Conservation (phyloP, 2,797 vertebrate genomes). For the Pogonophryne albipinna region DNA sequence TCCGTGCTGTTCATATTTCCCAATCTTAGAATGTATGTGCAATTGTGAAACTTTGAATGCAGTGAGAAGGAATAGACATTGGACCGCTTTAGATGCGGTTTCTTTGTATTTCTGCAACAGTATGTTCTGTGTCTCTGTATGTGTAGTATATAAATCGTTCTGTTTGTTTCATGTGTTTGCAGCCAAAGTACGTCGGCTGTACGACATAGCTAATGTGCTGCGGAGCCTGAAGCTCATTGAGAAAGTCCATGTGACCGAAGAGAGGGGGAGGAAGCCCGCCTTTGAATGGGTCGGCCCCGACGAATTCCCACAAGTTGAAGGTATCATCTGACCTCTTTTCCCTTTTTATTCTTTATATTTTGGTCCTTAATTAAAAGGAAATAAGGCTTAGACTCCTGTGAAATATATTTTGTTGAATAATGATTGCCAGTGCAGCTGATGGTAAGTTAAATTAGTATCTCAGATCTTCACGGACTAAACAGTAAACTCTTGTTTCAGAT, state of each 20-base stretch:
- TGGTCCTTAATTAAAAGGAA: background rate
- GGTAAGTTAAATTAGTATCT: background rate
- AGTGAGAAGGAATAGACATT: background rate
- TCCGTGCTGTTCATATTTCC: no score
- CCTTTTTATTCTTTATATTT: background rate
- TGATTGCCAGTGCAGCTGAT: background rate
- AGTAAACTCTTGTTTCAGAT: conserved; percentile 54
- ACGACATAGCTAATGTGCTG: conserved; percentile 97
- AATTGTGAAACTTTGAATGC: background rate
- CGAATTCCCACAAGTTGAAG: conserved; percentile 83
- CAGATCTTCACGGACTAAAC: background rate
- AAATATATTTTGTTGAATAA: background rate
- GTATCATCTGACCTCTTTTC: conserved; percentile 68
- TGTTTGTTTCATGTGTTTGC: conserved; percentile 53
- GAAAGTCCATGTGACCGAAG: conserved; percentile 95
- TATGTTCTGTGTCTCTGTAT: background rate
- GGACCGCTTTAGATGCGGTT: background rate
- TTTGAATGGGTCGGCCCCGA: conserved; percentile 95
- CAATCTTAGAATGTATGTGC: background rate
- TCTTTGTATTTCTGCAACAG: background rate
- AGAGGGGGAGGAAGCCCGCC: conserved; percentile 93
- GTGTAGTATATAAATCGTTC: background rate
- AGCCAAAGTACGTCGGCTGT: conserved; percentile 97
- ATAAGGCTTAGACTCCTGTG: background rate
- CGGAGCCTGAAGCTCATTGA: conserved; percentile 96